These are phyloP conservation scores for Heliothis peltigera DNA, from an alignment of 2,888 invertebrate species.

Conservation along the genomic window DNA sequence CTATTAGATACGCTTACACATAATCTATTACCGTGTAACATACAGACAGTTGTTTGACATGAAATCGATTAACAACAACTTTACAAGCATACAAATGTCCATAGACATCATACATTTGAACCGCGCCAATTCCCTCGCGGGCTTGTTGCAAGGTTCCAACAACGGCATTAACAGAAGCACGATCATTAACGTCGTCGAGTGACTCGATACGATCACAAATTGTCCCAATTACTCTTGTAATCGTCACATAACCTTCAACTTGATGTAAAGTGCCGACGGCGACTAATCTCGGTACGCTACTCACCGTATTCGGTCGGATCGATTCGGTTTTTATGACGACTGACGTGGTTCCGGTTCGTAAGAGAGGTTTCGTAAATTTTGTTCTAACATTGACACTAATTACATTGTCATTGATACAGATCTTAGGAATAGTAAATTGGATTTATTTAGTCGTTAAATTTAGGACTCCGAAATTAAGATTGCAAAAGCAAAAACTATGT, in stretches of 20 bases:
- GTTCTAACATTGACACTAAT: slow-evolving; percentile 55
- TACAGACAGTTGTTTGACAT: background rate
- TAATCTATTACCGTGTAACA: background rate
- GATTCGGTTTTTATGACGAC: slow-evolving; percentile 39
- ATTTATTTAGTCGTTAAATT: slow-evolving; percentile 5
- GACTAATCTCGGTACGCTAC: slow-evolving; percentile 37
- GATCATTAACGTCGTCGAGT: slow-evolving; percentile 41
- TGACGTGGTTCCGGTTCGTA: slow-evolving; percentile 29
- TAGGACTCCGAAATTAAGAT: no score
- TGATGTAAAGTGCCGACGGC: slow-evolving; percentile 53
- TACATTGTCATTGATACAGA: slow-evolving; percentile 30
- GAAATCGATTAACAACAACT: slow-evolving; percentile 30
- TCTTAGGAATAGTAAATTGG: slow-evolving; percentile 13
- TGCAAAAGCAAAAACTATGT: background rate
- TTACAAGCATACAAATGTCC: slow-evolving; percentile 4
- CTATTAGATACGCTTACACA: slow-evolving; percentile 1
- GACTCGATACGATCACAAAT: slow-evolving; percentile 60
- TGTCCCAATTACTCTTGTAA: slow-evolving; percentile 64
- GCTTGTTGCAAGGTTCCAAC: slow-evolving; percentile 20
- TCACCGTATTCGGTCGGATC: slow-evolving; percentile 21
- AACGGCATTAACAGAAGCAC: slow-evolving; percentile 19
- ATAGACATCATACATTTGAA: slow-evolving; percentile 9
- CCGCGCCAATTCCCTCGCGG: slow-evolving; percentile 24
- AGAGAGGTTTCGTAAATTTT: slow-evolving; percentile 38
- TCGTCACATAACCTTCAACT: slow-evolving; percentile 62